Evolutionary conservation across 2,113 vertebrate species (phyloP), one percentile per base, ranked within the genome.

Genomic region (Pseudonaja textilis): DNA sequence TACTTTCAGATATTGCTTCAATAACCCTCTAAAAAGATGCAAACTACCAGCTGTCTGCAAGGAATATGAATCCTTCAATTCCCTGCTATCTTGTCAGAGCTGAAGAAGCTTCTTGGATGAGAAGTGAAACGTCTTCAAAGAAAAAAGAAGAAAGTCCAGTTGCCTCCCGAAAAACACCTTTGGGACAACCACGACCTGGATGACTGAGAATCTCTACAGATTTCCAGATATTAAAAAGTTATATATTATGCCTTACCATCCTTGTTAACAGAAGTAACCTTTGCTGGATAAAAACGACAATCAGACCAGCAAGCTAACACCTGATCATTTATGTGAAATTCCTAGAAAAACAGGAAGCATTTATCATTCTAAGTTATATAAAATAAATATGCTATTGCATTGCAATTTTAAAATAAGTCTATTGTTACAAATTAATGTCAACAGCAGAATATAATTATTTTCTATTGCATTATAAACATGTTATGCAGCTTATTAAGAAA

Each of bases 301-400:
- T 99, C 99, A 50, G 99, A 99, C 99, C 99, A 99, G 97, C 99
- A 99, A 45, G 99, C 99, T 97, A 99, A 96, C 22, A 99, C 99
- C 93, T 98, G 98, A 25, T 98, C 98, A 3, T 99, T 99, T 88
- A 98, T 97, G 85, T 97, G 98, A 97, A 99, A 99, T 95, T 97
- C 98, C 99, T 99, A 95, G 93, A 97, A 55, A 95, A 90, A 29
- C 0, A 94, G 14, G 91, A 85, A 91, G 92, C 81, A 52, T 26
- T 50, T n/a, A 74, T 1, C 39, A 34, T 90, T 39, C 39, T 91
- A 7, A 89, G 92, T 29, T 64, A 39, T 69, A 88, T 16, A 14
- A 92, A 87, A 55, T 42, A 61, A 61, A 2, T 20, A 91, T 55
- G 90, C 20, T 91, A 25, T 86, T 0, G 86, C 0, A 93, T 85